Conservation (phyloP, 2,888 invertebrate species). For the Frankliniella intonsa region DNA sequence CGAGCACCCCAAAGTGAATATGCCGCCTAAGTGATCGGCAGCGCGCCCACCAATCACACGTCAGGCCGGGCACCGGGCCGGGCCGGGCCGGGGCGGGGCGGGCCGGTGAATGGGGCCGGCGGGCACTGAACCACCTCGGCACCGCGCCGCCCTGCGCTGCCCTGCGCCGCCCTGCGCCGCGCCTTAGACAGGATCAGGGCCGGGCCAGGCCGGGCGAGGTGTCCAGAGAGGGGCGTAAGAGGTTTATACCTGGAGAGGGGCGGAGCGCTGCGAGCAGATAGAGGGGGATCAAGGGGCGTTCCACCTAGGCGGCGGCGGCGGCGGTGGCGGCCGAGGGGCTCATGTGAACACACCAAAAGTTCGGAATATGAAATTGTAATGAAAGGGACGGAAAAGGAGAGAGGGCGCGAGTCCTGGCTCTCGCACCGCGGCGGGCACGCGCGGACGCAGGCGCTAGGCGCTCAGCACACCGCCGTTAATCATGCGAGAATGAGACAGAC, state of each 20-base stretch:
- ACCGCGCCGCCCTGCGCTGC: background rate
- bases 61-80: background rate
- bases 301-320: background rate
- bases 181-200: background rate
- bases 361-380: constrained; percentile 16
- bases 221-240: background rate
- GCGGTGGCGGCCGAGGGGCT: background rate
- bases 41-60: background rate
- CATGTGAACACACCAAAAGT: background rate
- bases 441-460: background rate
- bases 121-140: background rate
- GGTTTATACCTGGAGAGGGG: background rate
- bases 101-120: background rate
- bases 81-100: background rate
- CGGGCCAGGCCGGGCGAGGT: background rate
- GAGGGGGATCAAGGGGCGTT: background rate
- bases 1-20: too few species aligned
- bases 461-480: background rate
- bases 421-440: background rate
- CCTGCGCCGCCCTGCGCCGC: background rate
- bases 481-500: background rate
- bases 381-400: background rate
- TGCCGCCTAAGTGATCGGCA: too few species aligned
- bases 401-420: background rate
- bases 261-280: background rate